Conservation (phyloP, 2,888 invertebrate species). For the Brachyptera putata region DNA sequence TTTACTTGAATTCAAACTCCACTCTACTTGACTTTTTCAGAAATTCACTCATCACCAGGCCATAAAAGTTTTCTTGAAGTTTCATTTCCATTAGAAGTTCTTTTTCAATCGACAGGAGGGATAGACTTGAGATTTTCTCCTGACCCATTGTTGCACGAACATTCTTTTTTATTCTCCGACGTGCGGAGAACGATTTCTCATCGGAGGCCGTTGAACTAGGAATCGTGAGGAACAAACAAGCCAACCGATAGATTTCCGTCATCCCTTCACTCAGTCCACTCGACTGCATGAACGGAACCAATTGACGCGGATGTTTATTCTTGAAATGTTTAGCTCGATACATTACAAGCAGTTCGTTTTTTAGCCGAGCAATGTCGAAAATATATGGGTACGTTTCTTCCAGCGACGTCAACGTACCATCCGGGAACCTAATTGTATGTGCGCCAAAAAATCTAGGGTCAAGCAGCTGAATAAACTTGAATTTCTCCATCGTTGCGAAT, state of each 20-base stretch:
- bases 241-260: neutral
- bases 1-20: neutral
- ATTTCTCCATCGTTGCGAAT: neutral
- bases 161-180: neutral
- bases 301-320: neutral
- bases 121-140: neutral
- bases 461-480: neutral
- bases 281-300: neutral
- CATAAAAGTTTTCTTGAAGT: neutral
- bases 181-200: neutral
- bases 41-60: neutral
- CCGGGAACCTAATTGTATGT: neutral
- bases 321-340: neutral
- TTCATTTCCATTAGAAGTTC: neutral
- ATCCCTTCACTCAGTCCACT: neutral
- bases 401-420: neutral
- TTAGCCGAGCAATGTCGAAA: neutral
- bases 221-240: neutral
- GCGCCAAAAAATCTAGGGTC: neutral
- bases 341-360: neutral
- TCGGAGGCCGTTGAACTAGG: neutral
- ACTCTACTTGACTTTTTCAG: neutral
- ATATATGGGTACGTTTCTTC: neutral
- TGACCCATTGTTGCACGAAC: neutral
- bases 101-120: constrained; percentile 4